Percentiles rank a stretch among this genome's conserved stretches.
Evolutionary conservation across 2,113 vertebrate genomes (phyloP).

Genomic region (Pangasianodon gigas): DNA sequence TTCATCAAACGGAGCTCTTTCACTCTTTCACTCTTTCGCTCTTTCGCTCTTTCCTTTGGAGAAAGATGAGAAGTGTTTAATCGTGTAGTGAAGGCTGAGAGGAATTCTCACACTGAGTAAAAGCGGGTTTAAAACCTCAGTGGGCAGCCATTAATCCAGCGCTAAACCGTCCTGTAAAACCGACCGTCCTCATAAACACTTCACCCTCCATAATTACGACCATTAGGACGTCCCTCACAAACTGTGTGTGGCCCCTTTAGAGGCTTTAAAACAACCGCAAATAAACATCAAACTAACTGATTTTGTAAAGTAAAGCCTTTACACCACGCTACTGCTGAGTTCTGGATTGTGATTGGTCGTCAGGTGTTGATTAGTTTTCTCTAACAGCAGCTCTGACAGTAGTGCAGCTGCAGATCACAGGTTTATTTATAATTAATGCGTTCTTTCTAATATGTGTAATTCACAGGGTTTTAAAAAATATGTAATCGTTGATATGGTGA

Average conservation of each 20-base stretch:
- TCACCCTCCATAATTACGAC: slow-evolving; percentile 35
- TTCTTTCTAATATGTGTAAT: too few species aligned
- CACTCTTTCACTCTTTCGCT: too few species aligned
- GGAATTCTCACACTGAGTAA: slow-evolving; percentile 22
- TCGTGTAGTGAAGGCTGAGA: slow-evolving; percentile 22
- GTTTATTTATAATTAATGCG: too few species aligned
- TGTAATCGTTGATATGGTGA: too few species aligned
- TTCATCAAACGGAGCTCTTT: slow-evolving; percentile 42
- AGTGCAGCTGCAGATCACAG: too few species aligned
- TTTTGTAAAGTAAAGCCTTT: too few species aligned
- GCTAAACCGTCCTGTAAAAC: background rate
- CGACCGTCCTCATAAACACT: slow-evolving; percentile 21
- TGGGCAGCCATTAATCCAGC: background rate
- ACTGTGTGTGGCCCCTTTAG: background rate
- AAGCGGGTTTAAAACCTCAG: slow-evolving; percentile 28
- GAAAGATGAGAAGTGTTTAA: slow-evolving; percentile 45
- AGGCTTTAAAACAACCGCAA: background rate
- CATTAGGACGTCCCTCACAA: background rate
- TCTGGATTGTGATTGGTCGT: background rate
- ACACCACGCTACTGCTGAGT: background rate
- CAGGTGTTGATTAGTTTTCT: background rate
- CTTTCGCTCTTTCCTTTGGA: background rate
- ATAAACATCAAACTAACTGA: background rate
- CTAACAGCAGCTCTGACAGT: too few species aligned
- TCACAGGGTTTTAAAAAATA: too few species aligned